phyloP scores from a whole-genome alignment of 2,113 vertebrate species.

The Dicrurus megarhynchus region DNA sequence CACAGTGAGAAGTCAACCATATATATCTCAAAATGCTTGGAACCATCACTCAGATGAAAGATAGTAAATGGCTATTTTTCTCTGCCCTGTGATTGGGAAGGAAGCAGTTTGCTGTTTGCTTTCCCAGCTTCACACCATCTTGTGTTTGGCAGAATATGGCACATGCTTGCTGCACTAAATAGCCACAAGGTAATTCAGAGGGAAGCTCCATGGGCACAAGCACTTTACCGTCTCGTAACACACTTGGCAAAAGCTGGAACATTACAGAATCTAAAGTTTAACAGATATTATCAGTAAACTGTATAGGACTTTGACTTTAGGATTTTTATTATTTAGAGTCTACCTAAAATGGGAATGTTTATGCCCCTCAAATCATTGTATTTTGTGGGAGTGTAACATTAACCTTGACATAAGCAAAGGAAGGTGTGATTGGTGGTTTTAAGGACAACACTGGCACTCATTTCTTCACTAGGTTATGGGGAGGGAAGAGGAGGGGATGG shows the following conservation, averaged over 20 bases:
- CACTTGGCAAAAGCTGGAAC: background rate
- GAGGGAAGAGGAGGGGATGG: too few species aligned
- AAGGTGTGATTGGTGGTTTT: background rate
- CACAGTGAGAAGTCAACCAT: background rate
- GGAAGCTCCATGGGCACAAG: background rate
- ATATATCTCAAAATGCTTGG: background rate
- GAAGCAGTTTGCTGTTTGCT: background rate
- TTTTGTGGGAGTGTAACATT: background rate
- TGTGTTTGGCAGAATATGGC: background rate
- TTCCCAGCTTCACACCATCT: background rate
- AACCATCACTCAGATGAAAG: background rate
- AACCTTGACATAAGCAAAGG: background rate
- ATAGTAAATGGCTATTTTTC: background rate
- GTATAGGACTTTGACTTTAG: background rate
- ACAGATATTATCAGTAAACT: background rate
- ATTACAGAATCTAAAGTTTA: background rate
- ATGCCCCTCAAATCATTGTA: background rate
- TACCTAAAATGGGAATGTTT: background rate
- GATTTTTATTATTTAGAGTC: background rate
- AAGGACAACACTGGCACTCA: background rate
- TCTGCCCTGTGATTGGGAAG: background rate
- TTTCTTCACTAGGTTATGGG: background rate
- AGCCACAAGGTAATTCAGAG: background rate
- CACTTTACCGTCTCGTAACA: background rate
- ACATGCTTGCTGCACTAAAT: background rate